These are phyloP conservation scores for Cichladusa arquata DNA, from an alignment of 2,113 vertebrate genomes.

Conservation along the genomic window DNA sequence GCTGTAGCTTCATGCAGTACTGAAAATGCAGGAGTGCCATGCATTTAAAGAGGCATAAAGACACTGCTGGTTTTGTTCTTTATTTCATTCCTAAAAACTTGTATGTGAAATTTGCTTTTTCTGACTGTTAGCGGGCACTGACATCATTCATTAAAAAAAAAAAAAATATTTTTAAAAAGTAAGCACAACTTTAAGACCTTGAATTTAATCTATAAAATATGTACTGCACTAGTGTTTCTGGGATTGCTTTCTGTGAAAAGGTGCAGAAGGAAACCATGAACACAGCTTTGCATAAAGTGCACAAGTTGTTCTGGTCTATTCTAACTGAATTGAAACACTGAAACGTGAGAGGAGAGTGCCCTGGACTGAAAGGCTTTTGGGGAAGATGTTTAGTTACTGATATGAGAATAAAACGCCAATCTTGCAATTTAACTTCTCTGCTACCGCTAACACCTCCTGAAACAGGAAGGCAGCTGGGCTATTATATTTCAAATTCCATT, in stretches of 20 bases:
- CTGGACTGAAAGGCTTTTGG: background rate
- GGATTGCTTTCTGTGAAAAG: background rate
- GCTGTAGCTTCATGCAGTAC: background rate
- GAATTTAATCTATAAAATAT: background rate
- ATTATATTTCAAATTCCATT: constrained; percentile 1
- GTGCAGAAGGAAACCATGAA: background rate
- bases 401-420: background rate
- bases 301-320: background rate
- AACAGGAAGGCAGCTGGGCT: background rate
- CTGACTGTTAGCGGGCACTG: background rate
- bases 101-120: background rate
- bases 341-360: background rate
- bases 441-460: background rate
- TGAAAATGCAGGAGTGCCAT: background rate
- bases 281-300: background rate
- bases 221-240: background rate
- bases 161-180: background rate
- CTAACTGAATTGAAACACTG: background rate
- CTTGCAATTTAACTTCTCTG: background rate
- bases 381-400: background rate
- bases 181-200: background rate
- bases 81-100: background rate
- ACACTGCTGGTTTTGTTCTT: background rate
- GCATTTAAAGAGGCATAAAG: background rate
- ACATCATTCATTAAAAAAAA: background rate